Base-by-base conservation (phyloP, 2,888 invertebrate species). In the Caenorhabditis virilis region DNA sequence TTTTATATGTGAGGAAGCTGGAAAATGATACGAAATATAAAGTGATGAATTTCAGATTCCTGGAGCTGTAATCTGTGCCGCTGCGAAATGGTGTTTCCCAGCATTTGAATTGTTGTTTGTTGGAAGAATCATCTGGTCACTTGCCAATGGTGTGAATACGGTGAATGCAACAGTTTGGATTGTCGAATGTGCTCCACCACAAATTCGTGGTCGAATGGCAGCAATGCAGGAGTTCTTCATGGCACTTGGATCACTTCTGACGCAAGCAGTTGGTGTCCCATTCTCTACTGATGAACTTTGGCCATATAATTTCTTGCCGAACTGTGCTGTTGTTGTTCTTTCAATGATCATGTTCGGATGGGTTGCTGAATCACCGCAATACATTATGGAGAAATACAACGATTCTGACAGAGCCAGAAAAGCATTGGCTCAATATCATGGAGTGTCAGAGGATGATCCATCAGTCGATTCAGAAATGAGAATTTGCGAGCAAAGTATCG, bases 161-260 rank as follows among this genome's bases (percentile, higher is more conserved):
- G 76, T 76, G 7, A 71, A 69, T 48, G 71, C 71, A 1, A 76
- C 76, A 2, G 76, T 76, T n/a, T 76, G 76, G 76, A 74, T 76
- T 35, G 70, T 76, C 16, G 76, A 76, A 38, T 72, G 72, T 23
- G 72, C 76, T 0, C 74, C 76, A 5, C 66, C 70, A 30, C 54
- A 60, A 25, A 72, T 71, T 46, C 25, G 76, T 27, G 76, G 76
- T 25, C 56, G 71, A 27, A 73, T 74, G 66, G 74, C 71, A 7
- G 69, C 74, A 5, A 71, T 74, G 73, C 76, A 76, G 41, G 76
- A 76, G 54, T 67, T 74, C 66, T 73, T 73, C 57, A 74, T 74
- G 71, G 69, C 72, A n/a, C 57, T 74, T 16, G 76, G 76, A 4
- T 67, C 69, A 0, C 47, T 71, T 13, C 39, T 68, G 7, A 71